Conservation (phyloP, 1,140 invertebrate species). For the Dermatophagoides farinae region DNA sequence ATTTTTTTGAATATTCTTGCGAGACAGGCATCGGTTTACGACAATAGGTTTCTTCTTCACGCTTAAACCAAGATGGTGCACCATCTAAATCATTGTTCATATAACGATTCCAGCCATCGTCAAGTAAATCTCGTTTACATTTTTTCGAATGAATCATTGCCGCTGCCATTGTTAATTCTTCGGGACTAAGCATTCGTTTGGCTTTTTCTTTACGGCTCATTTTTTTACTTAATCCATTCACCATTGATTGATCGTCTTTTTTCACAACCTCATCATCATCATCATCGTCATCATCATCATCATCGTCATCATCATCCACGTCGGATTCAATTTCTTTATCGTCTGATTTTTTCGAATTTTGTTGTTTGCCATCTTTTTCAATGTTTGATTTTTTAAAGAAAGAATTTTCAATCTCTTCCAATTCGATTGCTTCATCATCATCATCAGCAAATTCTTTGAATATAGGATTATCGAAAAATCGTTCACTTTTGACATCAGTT, state of each 20-base stretch:
- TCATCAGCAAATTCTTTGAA: constrained; percentile 39
- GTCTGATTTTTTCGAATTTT: constrained; percentile 8
- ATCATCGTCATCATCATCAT: constrained; percentile 34
- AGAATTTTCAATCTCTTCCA: constrained; percentile 43
- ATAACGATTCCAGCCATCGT: constrained; percentile 75
- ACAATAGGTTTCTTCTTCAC: constrained; percentile 83
- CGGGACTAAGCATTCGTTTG: constrained; percentile 37
- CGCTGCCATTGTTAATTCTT: constrained; percentile 67
- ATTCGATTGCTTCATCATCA: constrained; percentile 62
- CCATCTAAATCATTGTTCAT: constrained; percentile 57
- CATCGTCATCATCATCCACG: constrained; percentile 35
- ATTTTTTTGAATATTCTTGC: constrained; percentile 32
- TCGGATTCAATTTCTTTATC: constrained; percentile 20
- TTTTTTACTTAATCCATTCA: constrained; percentile 20
- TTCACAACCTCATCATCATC: constrained; percentile 19
- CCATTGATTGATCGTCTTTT: constrained; percentile 16
- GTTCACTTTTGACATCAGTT: constrained; percentile 43
- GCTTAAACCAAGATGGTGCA: constrained; percentile 84
- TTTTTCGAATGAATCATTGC: constrained; percentile 65
- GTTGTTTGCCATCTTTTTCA: constrained; percentile 12
- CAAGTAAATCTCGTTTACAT: constrained; percentile 56
- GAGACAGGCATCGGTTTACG: constrained; percentile 21
- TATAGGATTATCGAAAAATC: not conserved
- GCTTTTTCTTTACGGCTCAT: not conserved
- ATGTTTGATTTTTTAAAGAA: not conserved